These are phyloP conservation scores for Circaetus gallicus DNA, from an alignment of 2,113 vertebrate species.

Conservation along the genomic window DNA sequence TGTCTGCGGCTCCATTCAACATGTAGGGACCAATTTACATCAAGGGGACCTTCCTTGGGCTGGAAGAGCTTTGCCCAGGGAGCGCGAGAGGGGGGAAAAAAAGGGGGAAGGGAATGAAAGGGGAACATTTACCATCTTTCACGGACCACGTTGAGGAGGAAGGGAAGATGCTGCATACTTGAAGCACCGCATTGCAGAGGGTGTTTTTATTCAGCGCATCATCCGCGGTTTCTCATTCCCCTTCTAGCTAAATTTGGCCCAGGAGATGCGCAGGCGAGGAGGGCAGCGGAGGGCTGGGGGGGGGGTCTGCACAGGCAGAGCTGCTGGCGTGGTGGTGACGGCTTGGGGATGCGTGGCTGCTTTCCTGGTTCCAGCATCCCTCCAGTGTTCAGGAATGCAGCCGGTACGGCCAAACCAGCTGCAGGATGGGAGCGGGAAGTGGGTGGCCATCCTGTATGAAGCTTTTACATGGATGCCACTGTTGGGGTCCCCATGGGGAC, in stretches of 20 bases:
- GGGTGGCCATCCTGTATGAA: neutral
- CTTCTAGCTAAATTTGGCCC: neutral
- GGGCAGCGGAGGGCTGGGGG: neutral
- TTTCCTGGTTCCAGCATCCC: neutral
- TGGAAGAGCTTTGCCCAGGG: neutral
- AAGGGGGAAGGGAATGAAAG: neutral
- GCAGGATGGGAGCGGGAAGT: neutral
- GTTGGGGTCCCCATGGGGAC: neutral
- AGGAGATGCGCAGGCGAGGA: neutral
- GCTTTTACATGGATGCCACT: rapidly evolving
- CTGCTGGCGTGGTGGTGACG: rapidly evolving
- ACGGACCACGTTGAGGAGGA: neutral
- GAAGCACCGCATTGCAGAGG: conserved; percentile 28
- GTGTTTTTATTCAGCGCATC: conserved; percentile 5
- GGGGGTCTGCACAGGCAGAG: neutral
- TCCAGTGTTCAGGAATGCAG: neutral
- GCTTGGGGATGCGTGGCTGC: neutral
- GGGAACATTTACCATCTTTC: neutral
- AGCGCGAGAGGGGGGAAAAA: rapidly evolving
- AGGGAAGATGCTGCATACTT: neutral
- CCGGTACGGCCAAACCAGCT: neutral
- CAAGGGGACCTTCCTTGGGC: neutral
- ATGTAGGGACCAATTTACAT: neutral
- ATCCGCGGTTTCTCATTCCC: neutral
- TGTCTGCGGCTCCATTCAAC: neutral